Conservation (phyloP, 2,888 invertebrate species). For the Chrysotoxum bicinctum region DNA sequence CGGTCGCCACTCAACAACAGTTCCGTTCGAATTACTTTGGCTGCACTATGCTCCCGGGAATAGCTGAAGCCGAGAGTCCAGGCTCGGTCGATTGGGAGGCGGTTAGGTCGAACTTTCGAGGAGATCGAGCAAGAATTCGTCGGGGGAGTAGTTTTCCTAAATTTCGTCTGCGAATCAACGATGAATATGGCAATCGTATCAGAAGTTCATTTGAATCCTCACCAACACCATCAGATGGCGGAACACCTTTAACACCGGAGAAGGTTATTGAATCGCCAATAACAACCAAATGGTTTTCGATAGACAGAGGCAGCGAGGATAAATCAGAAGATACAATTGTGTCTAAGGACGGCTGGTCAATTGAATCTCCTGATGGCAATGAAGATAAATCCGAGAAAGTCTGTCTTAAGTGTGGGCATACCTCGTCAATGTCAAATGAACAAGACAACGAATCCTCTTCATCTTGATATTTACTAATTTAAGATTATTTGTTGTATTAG, state of each 20-base stretch:
- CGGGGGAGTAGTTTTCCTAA: conserved; percentile 55
- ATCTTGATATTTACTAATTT: conserved; percentile 50
- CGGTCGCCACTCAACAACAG: conserved; percentile 46
- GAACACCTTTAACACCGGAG: conserved; percentile 40
- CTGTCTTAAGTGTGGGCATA: conserved; percentile 62
- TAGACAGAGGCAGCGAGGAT: conserved; percentile 25
- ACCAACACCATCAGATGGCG: conserved; percentile 50
- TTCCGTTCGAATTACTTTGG: conserved; percentile 64
- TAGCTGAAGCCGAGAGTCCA: conserved; percentile 72
- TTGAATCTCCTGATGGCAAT: conserved; percentile 42
- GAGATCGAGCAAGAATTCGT: conserved; percentile 35
- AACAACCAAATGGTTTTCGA: conserved; percentile 49
- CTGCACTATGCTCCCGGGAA: conserved; percentile 70
- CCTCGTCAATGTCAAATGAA: conserved; percentile 19
- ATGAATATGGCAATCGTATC: conserved; percentile 73
- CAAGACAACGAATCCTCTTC: conserved; percentile 52
- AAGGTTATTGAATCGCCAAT: background rate
- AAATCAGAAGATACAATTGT: conserved; percentile 46
- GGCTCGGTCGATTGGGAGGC: conserved; percentile 74
- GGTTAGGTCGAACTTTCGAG: conserved; percentile 72
- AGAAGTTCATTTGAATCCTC: conserved; percentile 73
- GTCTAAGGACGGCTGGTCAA: conserved; percentile 68
- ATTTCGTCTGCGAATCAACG: conserved; percentile 70
- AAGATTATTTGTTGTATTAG: conserved; percentile 2
- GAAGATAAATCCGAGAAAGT: background rate